phyloP scores from a whole-genome alignment of 2,797 vertebrate genomes.

The Poeciliopsis turneri region DNA sequence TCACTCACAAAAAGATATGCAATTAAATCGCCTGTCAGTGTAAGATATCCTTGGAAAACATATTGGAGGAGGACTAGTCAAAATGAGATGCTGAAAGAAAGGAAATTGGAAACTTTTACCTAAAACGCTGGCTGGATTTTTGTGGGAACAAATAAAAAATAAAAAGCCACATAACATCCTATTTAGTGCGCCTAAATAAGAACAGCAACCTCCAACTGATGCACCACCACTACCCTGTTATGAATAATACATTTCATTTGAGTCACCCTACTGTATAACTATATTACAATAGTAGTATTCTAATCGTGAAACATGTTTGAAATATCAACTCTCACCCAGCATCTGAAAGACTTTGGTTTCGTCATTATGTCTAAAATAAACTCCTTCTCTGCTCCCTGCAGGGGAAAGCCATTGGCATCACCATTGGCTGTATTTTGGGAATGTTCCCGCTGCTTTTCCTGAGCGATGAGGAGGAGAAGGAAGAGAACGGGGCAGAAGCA shows the following conservation, averaged over 20 bases:
- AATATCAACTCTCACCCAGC: neutral
- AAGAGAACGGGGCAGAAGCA: conserved; percentile 53
- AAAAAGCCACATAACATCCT: neutral
- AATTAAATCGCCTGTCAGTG: neutral
- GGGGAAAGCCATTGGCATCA: conserved; percentile 95
- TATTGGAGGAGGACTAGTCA: neutral
- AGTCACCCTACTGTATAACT: neutral
- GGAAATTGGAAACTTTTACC: neutral
- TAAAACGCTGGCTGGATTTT: neutral
- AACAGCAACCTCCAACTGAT: neutral
- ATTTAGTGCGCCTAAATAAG: neutral
- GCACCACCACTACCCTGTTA: neutral
- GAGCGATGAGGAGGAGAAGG: conserved; percentile 68
- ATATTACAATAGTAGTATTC: neutral
- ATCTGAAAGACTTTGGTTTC: neutral
- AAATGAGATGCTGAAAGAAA: neutral
- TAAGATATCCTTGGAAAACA: neutral
- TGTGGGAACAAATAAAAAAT: neutral
- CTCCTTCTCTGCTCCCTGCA: conserved; percentile 50
- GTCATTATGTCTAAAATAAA: neutral
- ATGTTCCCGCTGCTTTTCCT: conserved; percentile 97
- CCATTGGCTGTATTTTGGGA: conserved; percentile 93
- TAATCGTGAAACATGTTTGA: neutral
- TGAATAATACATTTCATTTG: neutral
- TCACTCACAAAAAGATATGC: too few species aligned